These are phyloP conservation scores for Philypnodon macrostomus DNA, from an alignment of 2,797 vertebrate genomes.

Conservation along the genomic window DNA sequence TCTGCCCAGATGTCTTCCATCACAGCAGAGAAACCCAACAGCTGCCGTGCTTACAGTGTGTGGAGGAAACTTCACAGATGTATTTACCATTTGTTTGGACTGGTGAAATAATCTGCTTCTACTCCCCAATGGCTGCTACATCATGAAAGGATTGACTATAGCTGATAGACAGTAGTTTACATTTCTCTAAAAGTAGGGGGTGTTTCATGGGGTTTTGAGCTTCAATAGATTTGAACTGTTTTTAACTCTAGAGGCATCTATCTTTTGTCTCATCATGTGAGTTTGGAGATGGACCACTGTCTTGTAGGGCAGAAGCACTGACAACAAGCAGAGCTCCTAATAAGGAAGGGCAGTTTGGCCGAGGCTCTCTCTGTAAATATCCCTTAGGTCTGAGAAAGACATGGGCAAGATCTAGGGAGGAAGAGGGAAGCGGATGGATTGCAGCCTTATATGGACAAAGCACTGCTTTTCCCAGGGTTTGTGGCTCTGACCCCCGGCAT, in stretches of 20 bases:
- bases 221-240: conserved; percentile 20
- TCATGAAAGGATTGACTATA: conserved; percentile 35
- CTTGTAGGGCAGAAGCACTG: conserved; percentile 68
- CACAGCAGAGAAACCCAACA: conserved; percentile 44
- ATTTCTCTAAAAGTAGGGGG: conserved; percentile 21
- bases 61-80: conserved; percentile 39
- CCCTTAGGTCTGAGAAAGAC: conserved; percentile 78
- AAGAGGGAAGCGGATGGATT: conserved; percentile 82
- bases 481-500: conserved; percentile 70
- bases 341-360: conserved; percentile 77
- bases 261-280: conserved; percentile 75
- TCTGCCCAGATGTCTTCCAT: conserved; percentile 67
- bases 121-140: conserved; percentile 43
- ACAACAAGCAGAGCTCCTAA: conserved; percentile 80
- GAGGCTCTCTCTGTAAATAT: conserved; percentile 79
- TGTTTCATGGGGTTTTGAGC: too few species aligned
- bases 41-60: conserved; percentile 55
- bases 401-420: conserved; percentile 72
- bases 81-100: conserved; percentile 49
- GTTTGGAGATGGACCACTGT: conserved; percentile 71
- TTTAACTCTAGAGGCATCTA: conserved; percentile 49
- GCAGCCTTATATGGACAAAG: conserved; percentile 83
- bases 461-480: conserved; percentile 81
- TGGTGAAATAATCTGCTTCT: conserved; percentile 39
- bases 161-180: conserved; percentile 12